Evolutionary conservation across 1,140 invertebrate species (phyloP), one percentile per base, ranked within the genome.

Genomic region (Teleogryllus occipitalis): DNA sequence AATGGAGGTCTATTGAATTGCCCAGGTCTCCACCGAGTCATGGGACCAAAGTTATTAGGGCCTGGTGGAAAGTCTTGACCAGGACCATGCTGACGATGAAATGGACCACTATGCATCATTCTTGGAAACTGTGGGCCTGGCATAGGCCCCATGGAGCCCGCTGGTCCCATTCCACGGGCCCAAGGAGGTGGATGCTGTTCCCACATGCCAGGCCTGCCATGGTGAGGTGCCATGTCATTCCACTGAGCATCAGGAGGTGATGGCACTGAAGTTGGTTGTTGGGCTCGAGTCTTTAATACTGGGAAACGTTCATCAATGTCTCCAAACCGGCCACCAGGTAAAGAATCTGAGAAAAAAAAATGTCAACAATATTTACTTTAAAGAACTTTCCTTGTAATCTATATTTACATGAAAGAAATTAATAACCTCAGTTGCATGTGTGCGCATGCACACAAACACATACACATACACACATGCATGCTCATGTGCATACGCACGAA

Each of bases 301-400:
- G 65, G 81, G 15, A 84, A 83, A 82, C 88, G 85, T 80, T 89
- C 88, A 80, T 89, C 88, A 75, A 88, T 88, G 81, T 89, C 88
- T 7, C 87, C 87, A 80, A 85, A 88, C 22, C 82, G 65, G n/a
- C 39, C n/a, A 21, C 48, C 76, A 14, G n/a, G 27, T 4, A 75
- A 75, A 7, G 27, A 39, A 75, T 22, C n/a, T 22, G 10, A 6
- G 74, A 10, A 47, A 21, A 10, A 47, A 21, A 77, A 48, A 65
- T 65, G 27, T 39, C 27, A 39, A 39, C 7, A 10, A 65, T 10
- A 7, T 65, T 65, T 18, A 65, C 7, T 65, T 65, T 65, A 3
- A 65, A 7, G 27, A n/a, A n/a, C n/a, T n/a, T n/a, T n/a, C n/a
- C n/a, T n/a, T n/a, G n/a, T n/a, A n/a, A n/a, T n/a, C n/a, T n/a